Evolutionary conservation across 2,888 invertebrate genomes (phyloP).

Genomic region (Acleris laterana): DNA sequence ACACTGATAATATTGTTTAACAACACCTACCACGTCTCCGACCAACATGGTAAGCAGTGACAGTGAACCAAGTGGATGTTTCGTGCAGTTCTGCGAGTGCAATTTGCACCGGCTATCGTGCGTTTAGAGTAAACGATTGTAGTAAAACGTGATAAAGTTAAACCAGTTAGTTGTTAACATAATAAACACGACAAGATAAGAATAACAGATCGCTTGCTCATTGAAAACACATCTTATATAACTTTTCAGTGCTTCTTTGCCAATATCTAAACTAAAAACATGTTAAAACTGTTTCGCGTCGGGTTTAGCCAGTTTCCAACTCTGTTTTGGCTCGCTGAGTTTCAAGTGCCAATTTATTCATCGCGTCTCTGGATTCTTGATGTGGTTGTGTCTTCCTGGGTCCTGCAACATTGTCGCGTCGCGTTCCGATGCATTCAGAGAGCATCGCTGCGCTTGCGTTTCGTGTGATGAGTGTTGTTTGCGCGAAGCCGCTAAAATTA

Average conservation of each 20-base stretch:
- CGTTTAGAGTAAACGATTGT: conserved; percentile 13
- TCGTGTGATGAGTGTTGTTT: conserved; percentile 64
- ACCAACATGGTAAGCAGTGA: conserved; percentile 78
- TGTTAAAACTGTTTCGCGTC: conserved; percentile 13
- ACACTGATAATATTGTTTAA: conserved; percentile 51
- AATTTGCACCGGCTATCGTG: conserved; percentile 22
- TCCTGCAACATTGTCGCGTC: conserved; percentile 6
- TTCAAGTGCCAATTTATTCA: neutral
- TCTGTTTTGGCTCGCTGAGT: neutral
- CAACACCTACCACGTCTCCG: conserved; percentile 50
- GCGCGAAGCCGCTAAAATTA: conserved; percentile 77
- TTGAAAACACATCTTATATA: conserved; percentile 29
- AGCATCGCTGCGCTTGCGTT: conserved; percentile 54
- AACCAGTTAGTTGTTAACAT: conserved; percentile 22
- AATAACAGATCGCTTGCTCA: conserved; percentile 21
- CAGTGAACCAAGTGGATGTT: conserved; percentile 57
- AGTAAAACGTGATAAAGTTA: conserved; percentile 24
- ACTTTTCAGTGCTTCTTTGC: conserved; percentile 17
- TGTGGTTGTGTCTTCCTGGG: neutral
- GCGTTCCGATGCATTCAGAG: conserved; percentile 41
- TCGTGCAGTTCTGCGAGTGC: conserved; percentile 56
- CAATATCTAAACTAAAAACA: conserved; percentile 18
- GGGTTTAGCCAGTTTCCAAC: conserved; percentile 1
- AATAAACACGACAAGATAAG: conserved; percentile 27
- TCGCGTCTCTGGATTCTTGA: neutral